phyloP scores from a whole-genome alignment of 1,140 invertebrate species.

The Drosophila parvula region DNA sequence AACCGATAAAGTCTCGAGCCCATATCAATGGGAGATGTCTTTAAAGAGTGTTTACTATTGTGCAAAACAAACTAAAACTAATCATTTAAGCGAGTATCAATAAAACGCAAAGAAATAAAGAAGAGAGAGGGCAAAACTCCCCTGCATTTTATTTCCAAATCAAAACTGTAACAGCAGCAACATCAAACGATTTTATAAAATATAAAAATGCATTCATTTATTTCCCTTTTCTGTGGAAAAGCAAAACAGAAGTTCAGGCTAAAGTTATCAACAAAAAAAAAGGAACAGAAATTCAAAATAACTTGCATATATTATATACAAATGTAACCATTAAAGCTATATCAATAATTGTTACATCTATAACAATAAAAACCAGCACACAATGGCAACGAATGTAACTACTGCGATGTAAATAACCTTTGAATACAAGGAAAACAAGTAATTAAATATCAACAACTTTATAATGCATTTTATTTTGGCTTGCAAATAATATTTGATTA shows the following conservation, averaged over 20 bases:
- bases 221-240: neutral
- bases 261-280: neutral
- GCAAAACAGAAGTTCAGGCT: neutral
- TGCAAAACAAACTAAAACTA: no score
- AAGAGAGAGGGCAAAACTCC: no score
- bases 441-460: conserved; percentile 3
- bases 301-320: conserved; percentile 16
- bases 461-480: neutral
- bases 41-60: no score
- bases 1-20: neutral
- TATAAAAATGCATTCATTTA: neutral
- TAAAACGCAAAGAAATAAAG: neutral
- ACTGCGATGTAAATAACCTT: conserved; percentile 4
- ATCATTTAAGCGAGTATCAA: no score
- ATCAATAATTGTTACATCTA: conserved; percentile 28
- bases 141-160: neutral
- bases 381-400: conserved; percentile 6
- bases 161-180: neutral
- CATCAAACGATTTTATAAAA: neutral
- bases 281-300: conserved; percentile 12
- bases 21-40: neutral
- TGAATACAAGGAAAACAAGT: conserved; percentile 4
- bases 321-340: conserved; percentile 15
- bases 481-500: conserved; percentile 2
- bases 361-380: conserved; percentile 16